Percentiles rank a stretch among this genome's conserved stretches.
Conservation (phyloP, 2,113 vertebrate genomes). For the Daubentonia madagascariensis region DNA sequence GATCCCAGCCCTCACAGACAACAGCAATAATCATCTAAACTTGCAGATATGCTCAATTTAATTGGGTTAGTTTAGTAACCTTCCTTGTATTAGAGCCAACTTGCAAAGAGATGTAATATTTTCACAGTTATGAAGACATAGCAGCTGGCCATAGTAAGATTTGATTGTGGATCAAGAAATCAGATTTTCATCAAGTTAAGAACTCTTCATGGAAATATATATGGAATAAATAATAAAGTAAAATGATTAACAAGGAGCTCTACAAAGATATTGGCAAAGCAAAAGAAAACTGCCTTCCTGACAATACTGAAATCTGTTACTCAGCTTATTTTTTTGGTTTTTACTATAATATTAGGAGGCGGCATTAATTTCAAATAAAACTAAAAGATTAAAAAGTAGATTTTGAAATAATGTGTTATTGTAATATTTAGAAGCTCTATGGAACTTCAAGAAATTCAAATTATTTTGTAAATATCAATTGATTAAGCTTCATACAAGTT, state of each 20-base stretch:
- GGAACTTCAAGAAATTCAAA: neutral
- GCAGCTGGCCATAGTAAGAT: conserved; percentile 73
- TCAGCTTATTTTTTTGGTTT: neutral
- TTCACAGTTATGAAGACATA: conserved; percentile 79
- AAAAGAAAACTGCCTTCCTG: conserved; percentile 52
- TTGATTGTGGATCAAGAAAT: conserved; percentile 78
- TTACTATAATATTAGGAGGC: neutral
- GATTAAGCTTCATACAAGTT: neutral
- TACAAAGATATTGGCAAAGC: conserved; percentile 56
- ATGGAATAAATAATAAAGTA: conserved; percentile 76
- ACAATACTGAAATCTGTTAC: conserved; percentile 46
- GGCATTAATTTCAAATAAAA: neutral
- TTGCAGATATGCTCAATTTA: conserved; percentile 78
- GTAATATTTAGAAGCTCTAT: neutral
- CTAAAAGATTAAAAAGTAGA: conserved; percentile 1
- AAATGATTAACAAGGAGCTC: conserved; percentile 76
- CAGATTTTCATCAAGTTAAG: conserved; percentile 75
- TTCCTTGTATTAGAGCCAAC: conserved; percentile 72
- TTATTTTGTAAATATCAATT: conserved; percentile 36
- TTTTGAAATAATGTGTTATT: neutral
- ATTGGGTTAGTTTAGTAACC: conserved; percentile 80
- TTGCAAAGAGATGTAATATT: conserved; percentile 77
- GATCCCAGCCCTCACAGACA: conserved; percentile 59
- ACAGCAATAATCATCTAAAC: conserved; percentile 75
- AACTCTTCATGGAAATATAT: conserved; percentile 77